Evolutionary conservation across 2,888 invertebrate species (phyloP).

Genomic region (Cactoblastis cactorum): DNA sequence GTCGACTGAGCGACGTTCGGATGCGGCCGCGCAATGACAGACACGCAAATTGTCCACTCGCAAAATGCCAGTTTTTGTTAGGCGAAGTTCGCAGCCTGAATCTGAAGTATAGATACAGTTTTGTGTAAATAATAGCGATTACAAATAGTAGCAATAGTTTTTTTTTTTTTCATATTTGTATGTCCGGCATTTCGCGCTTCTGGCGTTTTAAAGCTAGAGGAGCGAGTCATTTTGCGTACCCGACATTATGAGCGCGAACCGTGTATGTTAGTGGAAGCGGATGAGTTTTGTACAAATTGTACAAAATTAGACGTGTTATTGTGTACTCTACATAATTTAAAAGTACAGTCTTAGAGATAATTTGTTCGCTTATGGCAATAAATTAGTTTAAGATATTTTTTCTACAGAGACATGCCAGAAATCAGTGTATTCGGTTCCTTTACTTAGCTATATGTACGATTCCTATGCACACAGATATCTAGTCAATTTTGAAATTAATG

Average conservation of each 20-base stretch:
- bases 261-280: constrained; percentile 51
- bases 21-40: not conserved
- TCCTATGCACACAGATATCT: constrained; percentile 79
- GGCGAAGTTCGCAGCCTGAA: not conserved
- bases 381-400: constrained; percentile 56
- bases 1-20: not conserved
- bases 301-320: constrained; percentile 68
- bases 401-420: constrained; percentile 67
- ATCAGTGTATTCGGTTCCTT: constrained; percentile 74
- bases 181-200: not conserved
- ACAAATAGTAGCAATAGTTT: not conserved
- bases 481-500: constrained; percentile 78
- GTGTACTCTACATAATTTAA: constrained; percentile 69
- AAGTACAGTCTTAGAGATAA: constrained; percentile 68
- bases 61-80: not conserved
- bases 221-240: constrained; percentile 27
- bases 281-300: constrained; percentile 69
- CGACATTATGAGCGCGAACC: constrained; percentile 52
- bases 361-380: constrained; percentile 65
- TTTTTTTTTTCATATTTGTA: not conserved
- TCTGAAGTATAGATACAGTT: not conserved
- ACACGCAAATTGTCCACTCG: not conserved
- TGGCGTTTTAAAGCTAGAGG: not conserved
- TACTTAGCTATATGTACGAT: constrained; percentile 74
- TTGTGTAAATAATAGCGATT: not conserved